phyloP scores from a whole-genome alignment of 2,888 invertebrate species.

The Cactoblastis cactorum region DNA sequence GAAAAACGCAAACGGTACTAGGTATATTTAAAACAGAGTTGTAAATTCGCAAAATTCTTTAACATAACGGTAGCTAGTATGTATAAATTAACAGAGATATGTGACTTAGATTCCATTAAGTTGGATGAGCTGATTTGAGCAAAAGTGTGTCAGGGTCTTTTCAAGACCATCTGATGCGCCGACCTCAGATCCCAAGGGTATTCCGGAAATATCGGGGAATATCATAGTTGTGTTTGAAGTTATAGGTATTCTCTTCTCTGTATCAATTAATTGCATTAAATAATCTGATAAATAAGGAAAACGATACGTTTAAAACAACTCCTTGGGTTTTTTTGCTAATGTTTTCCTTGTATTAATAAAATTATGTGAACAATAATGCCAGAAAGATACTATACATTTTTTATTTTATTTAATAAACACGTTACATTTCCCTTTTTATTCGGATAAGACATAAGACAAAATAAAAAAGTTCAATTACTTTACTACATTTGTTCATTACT shows the following conservation, averaged over 20 bases:
- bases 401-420: too few relatives aligned
- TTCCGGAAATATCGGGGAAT: too few relatives aligned
- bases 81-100: neutral
- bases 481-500: too few relatives aligned
- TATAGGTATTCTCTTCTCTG: too few relatives aligned
- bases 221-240: neutral
- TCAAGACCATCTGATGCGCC: neutral
- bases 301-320: neutral
- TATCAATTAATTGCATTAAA: too few relatives aligned
- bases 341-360: neutral
- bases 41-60: neutral
- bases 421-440: too few relatives aligned
- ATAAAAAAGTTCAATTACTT: too few relatives aligned
- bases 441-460: too few relatives aligned
- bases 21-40: neutral
- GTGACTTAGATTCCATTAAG: neutral
- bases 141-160: neutral
- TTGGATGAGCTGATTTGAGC: neutral
- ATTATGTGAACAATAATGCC: too few relatives aligned
- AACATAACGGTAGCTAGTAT: neutral
- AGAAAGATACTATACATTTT: too few relatives aligned
- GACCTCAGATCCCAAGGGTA: neutral
- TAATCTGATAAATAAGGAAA: neutral
- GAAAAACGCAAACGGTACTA: neutral
- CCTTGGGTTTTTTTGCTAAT: neutral